Evolutionary conservation across 2,888 invertebrate genomes (phyloP).

Genomic region (Pristionchus maxplancki): DNA sequence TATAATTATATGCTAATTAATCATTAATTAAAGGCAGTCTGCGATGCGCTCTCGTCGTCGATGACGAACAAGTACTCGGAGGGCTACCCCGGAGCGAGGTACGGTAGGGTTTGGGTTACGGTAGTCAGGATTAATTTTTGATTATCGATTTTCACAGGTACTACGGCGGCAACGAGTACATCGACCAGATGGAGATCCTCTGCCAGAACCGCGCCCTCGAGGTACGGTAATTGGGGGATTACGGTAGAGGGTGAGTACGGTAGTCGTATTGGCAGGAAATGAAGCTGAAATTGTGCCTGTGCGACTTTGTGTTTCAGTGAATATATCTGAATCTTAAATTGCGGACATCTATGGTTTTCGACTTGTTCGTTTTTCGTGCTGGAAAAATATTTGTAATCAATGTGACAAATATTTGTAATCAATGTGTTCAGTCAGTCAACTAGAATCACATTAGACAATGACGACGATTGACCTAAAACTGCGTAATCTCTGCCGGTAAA

Average conservation of each 20-base stretch:
- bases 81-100: slow-evolving; percentile 82
- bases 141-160: slow-evolving; percentile 83
- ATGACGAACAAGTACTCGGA: slow-evolving; percentile 83
- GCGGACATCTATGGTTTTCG: no score
- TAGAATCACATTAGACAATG: no score
- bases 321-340: no score
- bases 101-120: slow-evolving; percentile 30
- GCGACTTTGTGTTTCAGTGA: background rate
- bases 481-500: no score
- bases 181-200: slow-evolving; percentile 92
- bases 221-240: slow-evolving; percentile 28
- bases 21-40: slow-evolving; percentile 76
- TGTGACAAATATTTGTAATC: no score
- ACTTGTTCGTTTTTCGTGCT: no score
- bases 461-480: no score
- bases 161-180: slow-evolving; percentile 96
- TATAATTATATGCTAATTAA: background rate
- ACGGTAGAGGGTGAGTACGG: background rate
- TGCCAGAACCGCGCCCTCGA: slow-evolving; percentile 89
- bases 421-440: no score
- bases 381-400: no score
- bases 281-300: background rate
- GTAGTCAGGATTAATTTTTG: background rate
- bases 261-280: no score
- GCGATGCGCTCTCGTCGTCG: slow-evolving; percentile 81